phyloP scores from a whole-genome alignment of 2,113 vertebrate species.

The Haliaeetus leucogaster region DNA sequence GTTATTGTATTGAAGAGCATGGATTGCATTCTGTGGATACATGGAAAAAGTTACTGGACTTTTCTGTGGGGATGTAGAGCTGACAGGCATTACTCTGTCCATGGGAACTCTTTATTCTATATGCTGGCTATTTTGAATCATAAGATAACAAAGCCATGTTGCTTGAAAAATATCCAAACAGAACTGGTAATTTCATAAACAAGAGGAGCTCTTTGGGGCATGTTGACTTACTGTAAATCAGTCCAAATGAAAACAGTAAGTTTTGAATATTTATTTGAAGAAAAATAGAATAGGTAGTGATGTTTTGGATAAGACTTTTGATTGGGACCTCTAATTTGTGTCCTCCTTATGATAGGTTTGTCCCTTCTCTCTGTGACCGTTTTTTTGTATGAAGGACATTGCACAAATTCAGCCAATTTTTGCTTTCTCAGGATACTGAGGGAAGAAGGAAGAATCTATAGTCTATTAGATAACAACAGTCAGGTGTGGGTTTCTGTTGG shows the following conservation, averaged over 20 bases:
- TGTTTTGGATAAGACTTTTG: background rate
- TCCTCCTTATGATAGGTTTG: background rate
- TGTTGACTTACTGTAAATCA: background rate
- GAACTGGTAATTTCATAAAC: background rate
- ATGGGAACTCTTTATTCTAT: background rate
- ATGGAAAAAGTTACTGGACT: background rate
- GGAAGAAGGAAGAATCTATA: background rate
- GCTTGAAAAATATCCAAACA: background rate
- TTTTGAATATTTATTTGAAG: background rate
- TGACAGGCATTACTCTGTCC: background rate
- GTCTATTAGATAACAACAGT: background rate
- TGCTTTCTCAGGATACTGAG: background rate
- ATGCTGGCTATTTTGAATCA: background rate
- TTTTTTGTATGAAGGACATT: background rate
- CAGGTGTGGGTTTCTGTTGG: background rate
- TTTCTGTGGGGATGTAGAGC: background rate
- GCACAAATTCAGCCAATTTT: background rate
- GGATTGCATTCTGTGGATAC: background rate
- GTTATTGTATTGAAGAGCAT: background rate
- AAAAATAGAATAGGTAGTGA: background rate
- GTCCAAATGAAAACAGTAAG: background rate
- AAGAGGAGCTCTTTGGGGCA: background rate
- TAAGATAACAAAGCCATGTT: background rate
- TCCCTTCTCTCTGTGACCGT: background rate
- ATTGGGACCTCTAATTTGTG: background rate